These are phyloP conservation scores for Sinohyriopsis cumingii DNA, from an alignment of 2,888 invertebrate genomes.

Conservation along the genomic window DNA sequence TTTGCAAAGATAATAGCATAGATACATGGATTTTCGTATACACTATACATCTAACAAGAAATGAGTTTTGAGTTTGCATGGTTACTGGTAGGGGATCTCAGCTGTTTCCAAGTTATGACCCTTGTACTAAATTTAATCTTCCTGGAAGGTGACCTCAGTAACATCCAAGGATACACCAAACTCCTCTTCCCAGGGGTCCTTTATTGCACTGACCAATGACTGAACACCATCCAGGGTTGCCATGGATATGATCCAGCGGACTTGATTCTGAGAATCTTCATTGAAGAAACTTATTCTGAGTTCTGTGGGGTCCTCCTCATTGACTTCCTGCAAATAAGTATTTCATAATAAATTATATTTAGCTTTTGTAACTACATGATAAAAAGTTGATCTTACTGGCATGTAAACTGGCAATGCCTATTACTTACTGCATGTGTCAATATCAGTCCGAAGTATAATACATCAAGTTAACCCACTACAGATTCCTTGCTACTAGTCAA, in stretches of 20 bases:
- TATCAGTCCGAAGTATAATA: too few species aligned
- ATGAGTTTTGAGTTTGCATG: too few species aligned
- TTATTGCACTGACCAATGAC: constrained; percentile 54
- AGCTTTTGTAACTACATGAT: neutral
- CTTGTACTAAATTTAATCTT: too few species aligned
- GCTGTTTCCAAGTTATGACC: too few species aligned
- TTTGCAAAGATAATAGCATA: too few species aligned
- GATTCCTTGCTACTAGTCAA: too few species aligned
- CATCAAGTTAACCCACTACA: too few species aligned
- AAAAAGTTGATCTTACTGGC: neutral
- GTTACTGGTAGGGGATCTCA: too few species aligned
- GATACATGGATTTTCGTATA: too few species aligned
- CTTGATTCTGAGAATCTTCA: constrained; percentile 51
- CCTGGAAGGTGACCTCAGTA: constrained; percentile 28
- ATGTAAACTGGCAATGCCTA: too few species aligned
- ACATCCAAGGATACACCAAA: constrained; percentile 64
- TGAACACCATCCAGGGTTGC: constrained; percentile 50
- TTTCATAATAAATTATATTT: neutral
- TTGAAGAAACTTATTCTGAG: constrained; percentile 57
- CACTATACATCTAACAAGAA: too few species aligned
- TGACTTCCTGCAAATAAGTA: constrained; percentile 45
- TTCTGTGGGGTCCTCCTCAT: constrained; percentile 38
- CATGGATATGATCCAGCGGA: constrained; percentile 58
- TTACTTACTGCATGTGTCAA: too few species aligned
- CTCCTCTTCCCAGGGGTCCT: constrained; percentile 61